Evolutionary conservation across 2,888 invertebrate genomes (phyloP).

Genomic region (Hanleya hanleyi): DNA sequence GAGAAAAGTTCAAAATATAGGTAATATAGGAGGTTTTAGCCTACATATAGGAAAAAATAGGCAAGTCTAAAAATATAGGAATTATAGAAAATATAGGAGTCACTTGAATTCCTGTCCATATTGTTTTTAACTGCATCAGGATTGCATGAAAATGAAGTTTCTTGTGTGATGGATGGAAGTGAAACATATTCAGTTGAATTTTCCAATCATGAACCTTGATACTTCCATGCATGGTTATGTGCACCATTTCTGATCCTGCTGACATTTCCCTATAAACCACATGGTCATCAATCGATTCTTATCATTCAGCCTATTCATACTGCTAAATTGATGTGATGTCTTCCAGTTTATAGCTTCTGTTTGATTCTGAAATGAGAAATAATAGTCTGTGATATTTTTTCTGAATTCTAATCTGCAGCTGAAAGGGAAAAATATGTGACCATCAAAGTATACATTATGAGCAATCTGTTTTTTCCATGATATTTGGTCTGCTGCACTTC

Average conservation of each 20-base stretch:
- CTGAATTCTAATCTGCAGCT: not conserved
- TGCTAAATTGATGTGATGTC: slow-evolving; percentile 32
- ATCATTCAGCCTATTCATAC: slow-evolving; percentile 77
- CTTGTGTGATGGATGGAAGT: too few relatives aligned
- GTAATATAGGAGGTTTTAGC: too few relatives aligned
- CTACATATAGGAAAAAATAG: too few relatives aligned
- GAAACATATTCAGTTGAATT: too few relatives aligned
- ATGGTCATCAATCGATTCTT: slow-evolving; percentile 84
- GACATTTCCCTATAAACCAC: slow-evolving; percentile 94
- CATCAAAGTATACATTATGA: not conserved
- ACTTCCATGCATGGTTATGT: slow-evolving; percentile 3
- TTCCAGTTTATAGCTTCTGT: slow-evolving; percentile 48
- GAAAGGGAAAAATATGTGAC: not conserved
- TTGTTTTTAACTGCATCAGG: too few relatives aligned
- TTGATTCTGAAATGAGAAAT: slow-evolving; percentile 47
- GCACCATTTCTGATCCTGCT: slow-evolving; percentile 87
- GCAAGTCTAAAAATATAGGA: too few relatives aligned
- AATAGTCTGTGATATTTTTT: not conserved
- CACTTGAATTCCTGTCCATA: too few relatives aligned
- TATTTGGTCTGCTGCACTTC: not conserved
- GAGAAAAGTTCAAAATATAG: too few relatives aligned
- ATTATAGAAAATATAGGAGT: too few relatives aligned
- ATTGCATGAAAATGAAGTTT: too few relatives aligned
- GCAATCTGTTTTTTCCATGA: not conserved
- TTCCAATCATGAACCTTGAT: too few relatives aligned